Base-by-base conservation (phyloP, 2,113 vertebrate genomes). In the Hiodon alosoides region DNA sequence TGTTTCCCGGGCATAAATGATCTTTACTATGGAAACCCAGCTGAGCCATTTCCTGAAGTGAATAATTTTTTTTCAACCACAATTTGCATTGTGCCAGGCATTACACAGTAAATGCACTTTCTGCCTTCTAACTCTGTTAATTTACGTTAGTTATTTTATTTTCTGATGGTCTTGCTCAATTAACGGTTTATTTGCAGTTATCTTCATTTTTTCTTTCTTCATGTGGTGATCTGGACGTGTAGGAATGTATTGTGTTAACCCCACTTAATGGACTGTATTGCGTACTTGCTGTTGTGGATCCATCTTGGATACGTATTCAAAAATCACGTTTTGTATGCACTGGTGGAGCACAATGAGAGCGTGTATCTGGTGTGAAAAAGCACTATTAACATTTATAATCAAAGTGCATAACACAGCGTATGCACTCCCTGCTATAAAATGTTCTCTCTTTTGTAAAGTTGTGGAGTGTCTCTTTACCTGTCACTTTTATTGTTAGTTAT, bases 31-130 rank as follows among this genome's bases (percentile, higher is more conserved):
- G 17, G 47, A 69, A 68, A 51, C 53, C 5, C 9, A 58, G 52
- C 13, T 14, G 5, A 16, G 69, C 17, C 66, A 4, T 52, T 68
- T 75, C 55, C 2, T 52, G 74, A 70, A 76, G 67, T 76, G 67
- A 76, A 76, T 67, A 47, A 62, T 76, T 14, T 3, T 16, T 13
- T 16, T 59, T 53, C 1, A 53, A 47, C 58, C 68, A 16, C 54
- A 16, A 61, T 71, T 14, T 59, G 31, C n/a, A 13, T 51, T 69
- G 52, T 67, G 75, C 79, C 52, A 68, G 83, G 61, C 86, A 85
- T 84, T 88, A 81, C 84, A 84, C 87, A 88, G 79, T 82, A 88
- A 88, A 87, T 65, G 86, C 86, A 82, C 80, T 87, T 91, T 90
- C 85, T 88, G 83, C 80, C 77, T 7, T 68, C 13, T 72, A 17